A percentile compares a stretch with the other conserved stretches of the same genome.
Conservation (phyloP, 2,888 invertebrate genomes). For the Pycnomerus fuliginosus region DNA sequence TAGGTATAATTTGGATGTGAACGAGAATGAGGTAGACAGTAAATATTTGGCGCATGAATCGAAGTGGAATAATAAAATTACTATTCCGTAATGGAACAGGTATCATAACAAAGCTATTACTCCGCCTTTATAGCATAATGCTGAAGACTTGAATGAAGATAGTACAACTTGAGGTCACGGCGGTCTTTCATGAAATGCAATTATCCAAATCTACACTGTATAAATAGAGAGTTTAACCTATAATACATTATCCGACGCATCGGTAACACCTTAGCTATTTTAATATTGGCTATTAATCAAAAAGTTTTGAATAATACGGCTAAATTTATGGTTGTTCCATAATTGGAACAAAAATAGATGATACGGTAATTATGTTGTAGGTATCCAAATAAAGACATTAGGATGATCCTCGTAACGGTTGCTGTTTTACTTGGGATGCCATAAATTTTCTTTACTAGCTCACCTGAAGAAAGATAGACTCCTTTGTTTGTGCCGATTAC, state of each 20-base stretch:
- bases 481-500: conserved; percentile 17
- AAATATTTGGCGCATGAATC: too few species aligned
- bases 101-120: conserved; percentile 49
- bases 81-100: conserved; percentile 42
- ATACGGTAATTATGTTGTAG: conserved; percentile 21
- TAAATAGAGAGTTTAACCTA: too few species aligned
- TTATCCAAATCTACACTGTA: conserved; percentile 24
- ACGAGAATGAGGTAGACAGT: too few species aligned
- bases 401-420: conserved; percentile 40
- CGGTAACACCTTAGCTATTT: too few species aligned
- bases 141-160: conserved; percentile 44
- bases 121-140: conserved; percentile 49
- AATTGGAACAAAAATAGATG: neutral
- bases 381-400: conserved; percentile 36
- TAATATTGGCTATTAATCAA: too few species aligned
- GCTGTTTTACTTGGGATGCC: conserved; percentile 40
- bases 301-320: too few species aligned
- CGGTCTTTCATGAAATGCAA: conserved; percentile 24
- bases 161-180: conserved; percentile 40
- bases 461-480: conserved; percentile 21
- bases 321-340: too few species aligned
- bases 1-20: too few species aligned
- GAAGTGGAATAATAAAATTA: conserved; percentile 42
- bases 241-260: too few species aligned
- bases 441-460: conserved; percentile 43